These are phyloP conservation scores for Aphelocoma coerulescens DNA, from an alignment of 2,113 vertebrate genomes.

Conservation along the genomic window DNA sequence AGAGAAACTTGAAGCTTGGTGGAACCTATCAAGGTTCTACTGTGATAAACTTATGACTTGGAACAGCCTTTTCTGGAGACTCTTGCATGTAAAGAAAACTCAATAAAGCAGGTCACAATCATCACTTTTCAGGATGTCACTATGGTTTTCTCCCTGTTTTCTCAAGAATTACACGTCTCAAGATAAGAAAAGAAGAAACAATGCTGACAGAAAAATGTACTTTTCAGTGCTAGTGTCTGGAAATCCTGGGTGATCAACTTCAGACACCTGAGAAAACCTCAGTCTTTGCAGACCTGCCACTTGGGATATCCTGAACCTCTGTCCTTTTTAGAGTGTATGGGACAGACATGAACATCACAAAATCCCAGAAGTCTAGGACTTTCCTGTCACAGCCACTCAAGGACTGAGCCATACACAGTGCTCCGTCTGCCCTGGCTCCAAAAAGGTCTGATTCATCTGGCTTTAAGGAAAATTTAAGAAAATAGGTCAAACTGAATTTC, in stretches of 20 bases:
- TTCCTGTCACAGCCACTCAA: neutral
- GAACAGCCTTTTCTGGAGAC: neutral
- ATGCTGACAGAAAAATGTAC: neutral
- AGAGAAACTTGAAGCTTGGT: neutral
- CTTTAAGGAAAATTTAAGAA: constrained; percentile 39
- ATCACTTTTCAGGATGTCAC: neutral
- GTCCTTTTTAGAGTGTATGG: neutral
- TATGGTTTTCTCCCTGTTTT: neutral
- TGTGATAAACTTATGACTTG: neutral
- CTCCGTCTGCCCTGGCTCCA: neutral
- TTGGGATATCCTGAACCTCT: neutral
- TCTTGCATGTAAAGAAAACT: neutral
- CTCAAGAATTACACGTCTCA: neutral
- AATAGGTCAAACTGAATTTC: constrained; percentile 47
- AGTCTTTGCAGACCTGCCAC: neutral
- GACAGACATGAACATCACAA: neutral
- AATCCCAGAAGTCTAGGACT: neutral
- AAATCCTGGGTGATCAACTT: neutral
- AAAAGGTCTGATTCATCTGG: constrained; percentile 25
- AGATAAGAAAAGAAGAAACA: neutral
- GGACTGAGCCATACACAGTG: neutral
- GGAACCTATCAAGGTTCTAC: neutral
- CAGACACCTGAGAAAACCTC: neutral
- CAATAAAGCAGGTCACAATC: neutral
- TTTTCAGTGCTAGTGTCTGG: neutral